Base-by-base conservation (phyloP, 2,888 invertebrate species). In the Pandemis cinnamomeana region DNA sequence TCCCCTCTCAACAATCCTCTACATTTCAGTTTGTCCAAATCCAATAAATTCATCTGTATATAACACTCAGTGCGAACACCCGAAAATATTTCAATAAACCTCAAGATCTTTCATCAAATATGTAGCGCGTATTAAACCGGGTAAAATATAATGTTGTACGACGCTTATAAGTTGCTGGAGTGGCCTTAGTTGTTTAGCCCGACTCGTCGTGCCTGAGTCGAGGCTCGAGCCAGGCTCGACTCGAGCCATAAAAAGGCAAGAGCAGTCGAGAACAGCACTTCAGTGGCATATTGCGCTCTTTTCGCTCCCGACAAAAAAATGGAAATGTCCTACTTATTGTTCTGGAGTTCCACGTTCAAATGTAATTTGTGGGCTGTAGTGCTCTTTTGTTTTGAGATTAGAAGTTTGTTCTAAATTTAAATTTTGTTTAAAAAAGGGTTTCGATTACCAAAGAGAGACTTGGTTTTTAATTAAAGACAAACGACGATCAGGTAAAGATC, bases 101-200 rank as follows among this genome's bases (percentile, higher is more conserved):
- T 77, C 77, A 79, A 72, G 60, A 48, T n/a, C 46, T 71, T 64
- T 46, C 27, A 41, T 44, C 15, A 67, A 75, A 63, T 15, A 51
- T 51, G 13, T 66, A 61, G n/a, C 41, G 46, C 44, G 62, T 36
- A 77, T 78, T 77, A 75, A 81, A 83, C 78, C 55, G 69, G 68
- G 70, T 70, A 63, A 63, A 61, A 70, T 80, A 78, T 78, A 77
- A 81, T 74, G 74, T 67, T 74, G 27, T 71, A 41, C 76, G 68
- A 71, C 78, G 80, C 81, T 86, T 83, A 83, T 85, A 86, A 87
- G 87, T 87, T 84, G 81, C 75, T 85, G 78, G 78, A 89, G 88
- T 79, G 83, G 85, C 81, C 86, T 85, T 86, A 87, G 88, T 89
- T 88, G 89, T 86, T 89, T 89, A 89, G 89, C 76, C 66, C 71